Percentiles rank a stretch among this genome's conserved stretches.
Evolutionary conservation across 2,113 vertebrate genomes (phyloP).

Genomic region (Oryzias celebensis): DNA sequence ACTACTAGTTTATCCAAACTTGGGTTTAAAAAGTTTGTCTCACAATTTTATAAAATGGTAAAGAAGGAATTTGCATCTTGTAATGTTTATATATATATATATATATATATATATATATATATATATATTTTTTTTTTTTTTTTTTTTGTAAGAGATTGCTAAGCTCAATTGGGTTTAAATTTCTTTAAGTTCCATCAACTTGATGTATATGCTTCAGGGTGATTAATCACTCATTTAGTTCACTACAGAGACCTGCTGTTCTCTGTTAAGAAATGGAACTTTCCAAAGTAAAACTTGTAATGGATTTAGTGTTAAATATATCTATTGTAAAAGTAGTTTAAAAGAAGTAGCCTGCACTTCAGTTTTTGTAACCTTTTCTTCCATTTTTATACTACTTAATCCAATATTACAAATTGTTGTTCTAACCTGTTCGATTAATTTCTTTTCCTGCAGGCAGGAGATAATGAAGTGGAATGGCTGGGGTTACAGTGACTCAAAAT

Average conservation of each 20-base stretch:
- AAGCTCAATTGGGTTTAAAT: background rate
- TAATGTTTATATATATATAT: too few species aligned
- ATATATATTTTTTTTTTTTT: background rate
- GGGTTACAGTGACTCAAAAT: conserved; percentile 96
- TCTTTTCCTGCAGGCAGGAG: conserved; percentile 85
- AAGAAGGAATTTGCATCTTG: background rate
- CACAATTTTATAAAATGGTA: too few species aligned
- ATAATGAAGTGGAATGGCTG: conserved; percentile 98
- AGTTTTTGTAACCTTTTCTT: conserved; percentile 11
- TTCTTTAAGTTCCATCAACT: conserved; percentile 1
- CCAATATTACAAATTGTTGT: background rate
- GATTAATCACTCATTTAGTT: conserved; percentile 9
- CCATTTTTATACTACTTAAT: conserved; percentile 5
- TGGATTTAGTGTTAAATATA: too few species aligned
- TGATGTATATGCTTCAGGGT: conserved; percentile 12
- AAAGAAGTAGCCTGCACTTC: conserved; percentile 7
- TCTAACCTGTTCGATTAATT: conserved; percentile 23
- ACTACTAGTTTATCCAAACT: too few species aligned
- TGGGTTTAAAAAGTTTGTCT: too few species aligned
- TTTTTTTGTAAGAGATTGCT: background rate
- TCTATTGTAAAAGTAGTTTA: too few species aligned
- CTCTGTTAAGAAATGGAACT: background rate
- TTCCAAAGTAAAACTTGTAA: conserved; percentile 3
- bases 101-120: too few species aligned
- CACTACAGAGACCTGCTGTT: background rate